phyloP scores from a whole-genome alignment of 2,888 invertebrate genomes.

The Hirtodrosophila trivittata region DNA sequence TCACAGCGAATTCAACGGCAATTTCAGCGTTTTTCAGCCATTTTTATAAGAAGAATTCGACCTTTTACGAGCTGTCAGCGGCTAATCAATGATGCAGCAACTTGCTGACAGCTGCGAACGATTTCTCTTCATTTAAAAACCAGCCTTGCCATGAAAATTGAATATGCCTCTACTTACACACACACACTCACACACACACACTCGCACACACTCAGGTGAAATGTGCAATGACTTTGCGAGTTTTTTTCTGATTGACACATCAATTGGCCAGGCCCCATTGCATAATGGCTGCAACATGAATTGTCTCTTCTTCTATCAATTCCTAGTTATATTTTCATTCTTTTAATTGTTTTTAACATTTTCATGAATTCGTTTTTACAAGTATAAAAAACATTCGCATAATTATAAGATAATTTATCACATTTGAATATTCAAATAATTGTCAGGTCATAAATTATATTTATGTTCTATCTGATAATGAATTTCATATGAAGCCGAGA shows the following conservation, averaged over 20 bases:
- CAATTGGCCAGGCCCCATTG: conserved; percentile 20
- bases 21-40: conserved; percentile 14
- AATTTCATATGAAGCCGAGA: too few species aligned
- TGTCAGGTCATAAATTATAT: too few species aligned
- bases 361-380: conserved; percentile 1
- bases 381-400: not conserved
- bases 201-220: conserved; percentile 25
- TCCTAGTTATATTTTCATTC: not conserved
- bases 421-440: too few species aligned
- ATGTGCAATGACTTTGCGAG: conserved; percentile 46
- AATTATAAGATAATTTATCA: too few species aligned
- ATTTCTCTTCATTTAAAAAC: conserved; percentile 53
- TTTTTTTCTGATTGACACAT: conserved; percentile 53
- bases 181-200: conserved; percentile 1
- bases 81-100: conserved; percentile 36
- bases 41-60: not conserved
- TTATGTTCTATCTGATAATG: too few species aligned
- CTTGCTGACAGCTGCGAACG: conserved; percentile 23
- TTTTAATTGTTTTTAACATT: not conserved
- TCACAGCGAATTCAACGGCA: conserved; percentile 6
- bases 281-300: conserved; percentile 49
- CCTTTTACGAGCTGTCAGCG: conserved; percentile 24
- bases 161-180: conserved; percentile 40
- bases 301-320: conserved; percentile 19
- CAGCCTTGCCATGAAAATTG: conserved; percentile 52